These are phyloP conservation scores for Scelioninae gen. 1 DNA, from an alignment of 2,888 invertebrate species.

Conservation along the genomic window DNA sequence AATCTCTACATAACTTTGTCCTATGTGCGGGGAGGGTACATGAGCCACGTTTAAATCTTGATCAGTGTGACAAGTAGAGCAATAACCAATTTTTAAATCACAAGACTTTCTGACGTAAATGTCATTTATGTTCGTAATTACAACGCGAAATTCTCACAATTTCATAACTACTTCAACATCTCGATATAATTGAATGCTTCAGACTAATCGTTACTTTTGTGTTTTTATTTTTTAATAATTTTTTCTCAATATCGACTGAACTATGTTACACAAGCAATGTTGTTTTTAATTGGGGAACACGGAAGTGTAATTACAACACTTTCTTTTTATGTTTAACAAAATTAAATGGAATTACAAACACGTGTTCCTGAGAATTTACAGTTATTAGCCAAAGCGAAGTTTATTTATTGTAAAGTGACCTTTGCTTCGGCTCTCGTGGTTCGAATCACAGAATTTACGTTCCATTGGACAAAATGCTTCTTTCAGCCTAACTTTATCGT, in stretches of 20 bases:
- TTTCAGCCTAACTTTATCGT: constrained; percentile 46
- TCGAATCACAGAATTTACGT: constrained; percentile 66
- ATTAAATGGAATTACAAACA: background rate
- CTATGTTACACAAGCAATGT: constrained; percentile 46
- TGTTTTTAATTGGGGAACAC: constrained; percentile 33
- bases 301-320: background rate
- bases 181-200: constrained; percentile 76
- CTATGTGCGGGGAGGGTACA: constrained; percentile 83
- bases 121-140: constrained; percentile 66
- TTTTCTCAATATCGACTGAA: constrained; percentile 50
- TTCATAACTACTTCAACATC: constrained; percentile 71
- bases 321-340: too few relatives aligned
- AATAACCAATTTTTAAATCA: constrained; percentile 72
- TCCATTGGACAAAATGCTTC: constrained; percentile 65
- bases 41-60: constrained; percentile 75
- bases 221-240: constrained; percentile 42
- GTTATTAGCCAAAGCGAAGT: background rate
- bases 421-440: constrained; percentile 37
- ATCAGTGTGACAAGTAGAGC: constrained; percentile 70
- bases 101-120: constrained; percentile 71
- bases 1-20: constrained; percentile 75
- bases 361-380: constrained; percentile 16
- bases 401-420: background rate
- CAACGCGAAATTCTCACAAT: constrained; percentile 51
- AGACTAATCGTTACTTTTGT: constrained; percentile 78